Evolutionary conservation across 2,797 vertebrate species (phyloP).

Genomic region (Smutsia temminckii): DNA sequence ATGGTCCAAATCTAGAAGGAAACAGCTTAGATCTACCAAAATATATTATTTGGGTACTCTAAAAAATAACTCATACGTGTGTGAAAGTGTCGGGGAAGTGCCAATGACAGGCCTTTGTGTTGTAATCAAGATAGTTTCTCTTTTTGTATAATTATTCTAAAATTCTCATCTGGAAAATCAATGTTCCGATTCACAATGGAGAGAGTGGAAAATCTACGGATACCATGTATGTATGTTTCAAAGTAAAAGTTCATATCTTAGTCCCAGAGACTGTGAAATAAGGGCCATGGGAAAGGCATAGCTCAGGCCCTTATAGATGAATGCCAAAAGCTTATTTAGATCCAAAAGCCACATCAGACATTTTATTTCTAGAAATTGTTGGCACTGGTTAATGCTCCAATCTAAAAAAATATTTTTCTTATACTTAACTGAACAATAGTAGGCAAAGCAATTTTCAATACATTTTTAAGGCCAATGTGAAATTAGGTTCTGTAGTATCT

Average conservation of each 20-base stretch:
- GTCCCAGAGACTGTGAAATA: background rate
- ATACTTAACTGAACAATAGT: background rate
- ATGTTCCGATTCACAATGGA: background rate
- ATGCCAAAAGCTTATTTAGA: slow-evolving; percentile 51
- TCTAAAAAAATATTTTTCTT: slow-evolving; percentile 46
- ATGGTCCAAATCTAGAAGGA: slow-evolving; percentile 9
- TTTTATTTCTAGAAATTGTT: slow-evolving; percentile 67
- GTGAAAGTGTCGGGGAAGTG: background rate
- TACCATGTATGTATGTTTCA: background rate
- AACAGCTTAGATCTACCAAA: slow-evolving; percentile 10
- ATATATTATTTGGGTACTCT: background rate
- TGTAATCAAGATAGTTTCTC: background rate
- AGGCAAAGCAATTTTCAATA: slow-evolving; percentile 41
- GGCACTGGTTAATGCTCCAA: slow-evolving; percentile 46
- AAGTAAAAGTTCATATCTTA: background rate
- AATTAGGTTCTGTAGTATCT: background rate
- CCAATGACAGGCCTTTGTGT: too few species aligned
- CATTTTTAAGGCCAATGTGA: slow-evolving; percentile 39
- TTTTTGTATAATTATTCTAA: background rate
- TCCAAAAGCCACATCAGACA: slow-evolving; percentile 61
- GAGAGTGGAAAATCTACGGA: background rate
- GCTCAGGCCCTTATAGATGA: background rate
- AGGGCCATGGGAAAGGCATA: background rate
- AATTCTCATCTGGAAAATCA: background rate
- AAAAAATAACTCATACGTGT: background rate